Percentiles rank a stretch among this genome's conserved stretches.
phyloP scores from a whole-genome alignment of 2,113 vertebrate genomes.

The Gorsachius goisagi region DNA sequence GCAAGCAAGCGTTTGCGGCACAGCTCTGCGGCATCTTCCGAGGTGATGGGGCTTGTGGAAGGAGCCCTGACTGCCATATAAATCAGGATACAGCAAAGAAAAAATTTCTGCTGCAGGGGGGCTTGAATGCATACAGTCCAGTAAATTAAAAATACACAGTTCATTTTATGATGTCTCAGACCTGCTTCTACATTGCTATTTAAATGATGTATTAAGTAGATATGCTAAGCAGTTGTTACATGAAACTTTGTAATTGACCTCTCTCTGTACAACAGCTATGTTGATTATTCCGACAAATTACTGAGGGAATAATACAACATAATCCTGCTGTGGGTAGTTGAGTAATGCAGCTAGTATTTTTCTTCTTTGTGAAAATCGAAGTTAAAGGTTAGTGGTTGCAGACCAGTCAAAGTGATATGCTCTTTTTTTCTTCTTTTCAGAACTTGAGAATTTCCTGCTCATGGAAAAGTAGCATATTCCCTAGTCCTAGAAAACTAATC shows the following conservation, averaged over 20 bases:
- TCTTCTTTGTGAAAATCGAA: background rate
- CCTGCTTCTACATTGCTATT: background rate
- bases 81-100: background rate
- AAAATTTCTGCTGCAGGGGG: background rate
- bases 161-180: background rate
- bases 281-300: background rate
- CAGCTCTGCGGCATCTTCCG: background rate
- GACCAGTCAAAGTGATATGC: background rate
- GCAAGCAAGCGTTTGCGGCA: background rate
- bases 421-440: background rate
- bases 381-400: background rate
- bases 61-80: background rate
- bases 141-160: background rate
- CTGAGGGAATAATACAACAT: background rate
- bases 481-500: background rate
- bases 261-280: background rate
- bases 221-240: background rate
- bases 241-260: background rate
- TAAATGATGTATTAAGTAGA: background rate
- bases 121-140: background rate
- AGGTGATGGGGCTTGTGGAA: background rate
- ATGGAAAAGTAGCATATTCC: background rate
- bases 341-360: background rate
- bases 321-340: background rate
- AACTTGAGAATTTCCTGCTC: background rate